Evolutionary conservation across 1,140 invertebrate genomes (phyloP), one percentile per base, ranked within the genome.

Genomic region (Rhynchophorus ferrugineus): DNA sequence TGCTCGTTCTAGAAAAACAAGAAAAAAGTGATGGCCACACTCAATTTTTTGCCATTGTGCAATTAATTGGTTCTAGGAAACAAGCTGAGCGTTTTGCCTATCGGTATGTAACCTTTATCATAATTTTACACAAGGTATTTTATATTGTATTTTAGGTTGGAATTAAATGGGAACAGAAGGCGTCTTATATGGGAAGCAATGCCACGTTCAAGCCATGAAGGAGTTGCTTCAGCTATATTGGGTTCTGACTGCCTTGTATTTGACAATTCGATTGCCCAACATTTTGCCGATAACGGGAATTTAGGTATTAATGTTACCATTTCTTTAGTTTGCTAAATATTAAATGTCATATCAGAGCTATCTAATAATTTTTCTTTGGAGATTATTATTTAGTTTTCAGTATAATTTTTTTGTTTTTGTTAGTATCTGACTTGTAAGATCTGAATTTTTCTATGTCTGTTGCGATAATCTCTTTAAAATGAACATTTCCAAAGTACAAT

Each of bases 301-400:
- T 79, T 99, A 49, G 96, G 95, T 58, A 99, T 99, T 60, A 99
- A 99, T 76, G 97, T 99, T 55, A 98, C 96, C 64, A 99, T 99
- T 71, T 93, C 89, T 52, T 84, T 89, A 79, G 85, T 86, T 71
- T 87, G 73, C 55, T 68, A 60, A 52, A 48, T 36, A 45, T 13
- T 35, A 13, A 42, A 42, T 5, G 6, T 19, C 11, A 42, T 6
- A 42, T 42, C 19, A 3, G 7, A n/a, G 29, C 2, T 9, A 11
- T 36, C 20, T 41, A 48, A 21, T 24, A 36, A 21, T 39, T 36
- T 33, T 2, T 9, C 20, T 41, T 8, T 41, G 1, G 13, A 18
- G 20, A 9, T 8, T 8, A 41, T 33, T 20, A 20, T 52, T 13
- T 51, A 35, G 18, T 33, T 16, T 33, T 21, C 22, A 29, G 39